phyloP scores from a whole-genome alignment of 2,888 invertebrate species.

The Drosophila leonis region DNA sequence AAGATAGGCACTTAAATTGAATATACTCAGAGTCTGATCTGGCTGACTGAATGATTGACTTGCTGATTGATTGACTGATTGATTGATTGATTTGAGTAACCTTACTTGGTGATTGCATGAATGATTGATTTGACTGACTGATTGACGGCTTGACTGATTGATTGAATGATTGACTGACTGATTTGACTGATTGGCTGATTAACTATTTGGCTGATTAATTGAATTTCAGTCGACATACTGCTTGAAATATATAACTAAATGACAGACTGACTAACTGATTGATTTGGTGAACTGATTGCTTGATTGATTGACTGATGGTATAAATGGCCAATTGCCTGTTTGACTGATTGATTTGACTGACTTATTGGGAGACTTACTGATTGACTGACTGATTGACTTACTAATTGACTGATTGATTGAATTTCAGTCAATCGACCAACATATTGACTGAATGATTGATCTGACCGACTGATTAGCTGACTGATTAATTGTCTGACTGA shows the following conservation, averaged over 20 bases:
- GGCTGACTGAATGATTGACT: background rate
- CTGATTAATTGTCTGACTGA: background rate
- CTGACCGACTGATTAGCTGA: background rate
- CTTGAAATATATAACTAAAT: background rate
- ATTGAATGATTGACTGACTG: background rate
- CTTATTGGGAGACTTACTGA: background rate
- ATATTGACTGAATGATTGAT: background rate
- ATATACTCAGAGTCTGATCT: background rate
- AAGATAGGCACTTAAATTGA: constrained; percentile 7
- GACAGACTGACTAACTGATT: background rate
- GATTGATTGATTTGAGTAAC: background rate
- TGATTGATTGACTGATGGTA: background rate
- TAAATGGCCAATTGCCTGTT: background rate
- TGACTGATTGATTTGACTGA: background rate
- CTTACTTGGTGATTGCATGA: background rate
- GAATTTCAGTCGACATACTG: background rate
- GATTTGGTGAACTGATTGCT: background rate
- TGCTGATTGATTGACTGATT: background rate
- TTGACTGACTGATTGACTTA: background rate
- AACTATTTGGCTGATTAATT: background rate
- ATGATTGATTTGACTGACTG: background rate
- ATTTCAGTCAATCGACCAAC: background rate
- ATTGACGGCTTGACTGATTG: background rate
- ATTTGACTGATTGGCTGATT: background rate
- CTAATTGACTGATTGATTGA: background rate